Conservation (phyloP, 2,113 vertebrate species). For the Edolisoma coerulescens region DNA sequence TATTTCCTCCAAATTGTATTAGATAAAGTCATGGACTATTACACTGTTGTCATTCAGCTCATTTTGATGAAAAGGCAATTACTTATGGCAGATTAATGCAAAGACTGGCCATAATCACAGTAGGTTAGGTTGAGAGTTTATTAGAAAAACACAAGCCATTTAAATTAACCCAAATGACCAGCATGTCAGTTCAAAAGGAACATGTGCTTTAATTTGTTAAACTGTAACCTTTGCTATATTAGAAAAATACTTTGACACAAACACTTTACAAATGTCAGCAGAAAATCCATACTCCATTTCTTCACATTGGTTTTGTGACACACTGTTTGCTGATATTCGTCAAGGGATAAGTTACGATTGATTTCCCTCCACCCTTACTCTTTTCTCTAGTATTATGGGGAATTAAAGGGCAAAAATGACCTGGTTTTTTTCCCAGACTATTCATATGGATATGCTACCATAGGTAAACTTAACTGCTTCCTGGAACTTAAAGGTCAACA, state of each 20-base stretch:
- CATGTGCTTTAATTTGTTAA: conserved; percentile 78
- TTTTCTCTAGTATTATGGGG: conserved; percentile 66
- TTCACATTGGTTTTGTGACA: conserved; percentile 81
- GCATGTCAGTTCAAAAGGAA: conserved; percentile 68
- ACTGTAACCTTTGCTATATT: conserved; percentile 76
- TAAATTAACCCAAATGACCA: conserved; percentile 70
- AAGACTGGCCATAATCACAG: conserved; percentile 3
- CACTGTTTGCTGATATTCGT: conserved; percentile 74
- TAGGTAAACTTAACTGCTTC: conserved; percentile 34
- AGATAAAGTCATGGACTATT: conserved; percentile 29
- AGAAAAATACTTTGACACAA: conserved; percentile 80
- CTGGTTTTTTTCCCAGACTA: neutral
- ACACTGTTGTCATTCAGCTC: conserved; percentile 12
- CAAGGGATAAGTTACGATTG: conserved; percentile 77
- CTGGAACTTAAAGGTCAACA: conserved; percentile 58
- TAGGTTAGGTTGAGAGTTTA: conserved; percentile 46
- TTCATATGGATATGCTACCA: conserved; percentile 50
- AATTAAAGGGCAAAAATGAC: conserved; percentile 72
- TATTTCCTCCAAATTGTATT: neutral
- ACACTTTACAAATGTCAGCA: conserved; percentile 82
- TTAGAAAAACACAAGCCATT: conserved; percentile 54
- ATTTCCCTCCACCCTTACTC: conserved; percentile 70
- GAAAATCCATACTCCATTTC: conserved; percentile 84
- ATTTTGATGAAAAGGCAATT: conserved; percentile 47
- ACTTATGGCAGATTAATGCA: conserved; percentile 29